Base-by-base conservation (phyloP, 2,888 invertebrate genomes). In the Agrochola macilenta region DNA sequence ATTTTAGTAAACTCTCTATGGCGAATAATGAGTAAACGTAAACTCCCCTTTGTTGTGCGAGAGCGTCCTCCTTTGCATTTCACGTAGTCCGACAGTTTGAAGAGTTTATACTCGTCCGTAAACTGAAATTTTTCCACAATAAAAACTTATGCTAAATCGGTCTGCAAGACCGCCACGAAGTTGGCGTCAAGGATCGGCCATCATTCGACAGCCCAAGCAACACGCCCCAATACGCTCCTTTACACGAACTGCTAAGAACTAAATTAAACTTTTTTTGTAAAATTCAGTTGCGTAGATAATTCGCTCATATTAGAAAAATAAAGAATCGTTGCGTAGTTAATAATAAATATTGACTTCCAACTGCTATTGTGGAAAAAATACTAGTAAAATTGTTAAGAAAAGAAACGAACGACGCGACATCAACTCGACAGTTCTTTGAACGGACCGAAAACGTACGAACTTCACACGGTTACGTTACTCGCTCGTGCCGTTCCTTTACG, bases 31-130 rank as follows among this genome's bases (percentile, higher is more conserved):
- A 89, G 87, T 88, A 91, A 93, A 90, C 90, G 90, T 90, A 77
- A 90, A 96, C 96, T 96, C 94, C 92, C 96, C 96, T 96, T 96
- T 96, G 87, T 94, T 95, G 90, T 95, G 95, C 91, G 95, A 94
- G 94, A 94, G 93, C 93, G 95, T 94, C 92, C 95, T 96, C 93
- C 96, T 96, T 96, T 96, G 96, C 96, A 96, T 96, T 94, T 96
- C 96, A 96, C 96, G 95, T 93, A 86, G 92, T 90, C 92, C 89
- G 90, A 90, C 94, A 93, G 94, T 92, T 91, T 93, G 92, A 87
- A 85, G 90, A 89, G 83, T 90, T 92, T 91, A 93, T 92, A 92
- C 90, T 91, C 90, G 89, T 90, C 92, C 89, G 86, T 89, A 88
- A 89, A 91, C 90, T 88, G 88, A 87, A 91, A 88, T 89, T 92